Base-by-base conservation (phyloP, 2,888 invertebrate genomes). In the Schrankia costaestrigalis region DNA sequence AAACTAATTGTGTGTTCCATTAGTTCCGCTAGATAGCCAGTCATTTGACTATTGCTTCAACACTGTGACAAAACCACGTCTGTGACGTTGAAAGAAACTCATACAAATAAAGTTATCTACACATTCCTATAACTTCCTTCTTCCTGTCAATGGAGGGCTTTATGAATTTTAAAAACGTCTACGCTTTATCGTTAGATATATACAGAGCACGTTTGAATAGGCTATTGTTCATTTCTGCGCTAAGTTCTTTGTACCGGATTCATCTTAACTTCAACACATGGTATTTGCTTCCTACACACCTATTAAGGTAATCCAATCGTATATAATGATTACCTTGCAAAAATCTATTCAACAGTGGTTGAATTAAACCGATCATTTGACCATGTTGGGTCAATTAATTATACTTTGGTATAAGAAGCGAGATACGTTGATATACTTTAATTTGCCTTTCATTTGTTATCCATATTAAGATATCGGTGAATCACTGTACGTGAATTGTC, bases 11-110 rank as follows among this genome's bases (percentile, higher is more conserved):
- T 76, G 54, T 58, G 63, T 60, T 59, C 64, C 51, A 83, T 85
- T 84, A 81, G 83, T 85, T 83, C 81, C 81, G 74, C 73, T 57
- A 79, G 66, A 51, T 55, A 56, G 64, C 68, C 53, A 40, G 54
- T 54, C 56, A 60, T 68, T 63, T 50, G 57, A 59, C 56, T 62
- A 66, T 69, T 67, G 58, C 62, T 64, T 65, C 53, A 56, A 64
- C 56, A 59, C 58, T 50, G 48, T 47, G 44, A 42, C 47, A 58
- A 52, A 62, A 56, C 67, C 69, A 34, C 48, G 46, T 46, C 26
- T 27, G 29, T 28, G 24, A 34, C 22, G 25, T 43, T 40, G 33
- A 39, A 26, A 26, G 26, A 26, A n/a, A 46, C 41, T 32, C 41
- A 33, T 33, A 58, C 42, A 36, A 41, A 53, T 39, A 14, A 34